Percentiles rank a stretch among this genome's conserved stretches.
These are phyloP conservation scores for Halcyon badia DNA, from an alignment of 2,797 vertebrate genomes.

Conservation along the genomic window DNA sequence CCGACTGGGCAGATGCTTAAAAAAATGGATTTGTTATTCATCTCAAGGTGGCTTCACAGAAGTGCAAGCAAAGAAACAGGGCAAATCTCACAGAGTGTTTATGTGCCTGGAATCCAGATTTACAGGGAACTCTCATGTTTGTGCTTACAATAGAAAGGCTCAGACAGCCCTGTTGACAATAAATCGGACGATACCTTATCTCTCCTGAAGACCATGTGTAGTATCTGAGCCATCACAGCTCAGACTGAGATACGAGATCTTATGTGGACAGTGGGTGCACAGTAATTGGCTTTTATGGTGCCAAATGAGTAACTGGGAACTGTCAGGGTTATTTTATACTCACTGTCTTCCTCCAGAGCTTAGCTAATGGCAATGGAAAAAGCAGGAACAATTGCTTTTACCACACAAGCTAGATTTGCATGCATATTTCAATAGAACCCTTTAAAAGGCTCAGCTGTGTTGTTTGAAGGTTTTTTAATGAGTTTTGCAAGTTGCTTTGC, in stretches of 20 bases:
- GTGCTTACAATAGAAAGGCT: neutral
- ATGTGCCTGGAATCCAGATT: neutral
- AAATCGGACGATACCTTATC: neutral
- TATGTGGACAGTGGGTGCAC: neutral
- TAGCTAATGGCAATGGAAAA: neutral
- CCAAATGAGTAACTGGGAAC: neutral
- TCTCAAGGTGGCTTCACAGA: neutral
- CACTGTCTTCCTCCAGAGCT: neutral
- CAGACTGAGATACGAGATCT: neutral
- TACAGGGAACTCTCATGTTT: neutral
- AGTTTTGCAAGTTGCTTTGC: neutral
- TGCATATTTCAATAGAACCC: neutral
- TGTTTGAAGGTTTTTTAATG: neutral
- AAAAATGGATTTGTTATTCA: neutral
- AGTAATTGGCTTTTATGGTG: neutral
- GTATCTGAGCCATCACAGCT: neutral
- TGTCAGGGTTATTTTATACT: neutral
- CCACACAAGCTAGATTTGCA: neutral
- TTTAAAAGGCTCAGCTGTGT: neutral
- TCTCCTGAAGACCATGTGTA: neutral
- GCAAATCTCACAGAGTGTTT: neutral
- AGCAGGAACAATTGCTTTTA: neutral
- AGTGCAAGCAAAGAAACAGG: neutral
- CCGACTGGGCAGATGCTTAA: neutral
- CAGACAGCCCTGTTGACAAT: neutral